A percentile compares a stretch with the other conserved stretches of the same genome.
Evolutionary conservation across 2,888 invertebrate species (phyloP).

Genomic region (Amphipoea lucens): DNA sequence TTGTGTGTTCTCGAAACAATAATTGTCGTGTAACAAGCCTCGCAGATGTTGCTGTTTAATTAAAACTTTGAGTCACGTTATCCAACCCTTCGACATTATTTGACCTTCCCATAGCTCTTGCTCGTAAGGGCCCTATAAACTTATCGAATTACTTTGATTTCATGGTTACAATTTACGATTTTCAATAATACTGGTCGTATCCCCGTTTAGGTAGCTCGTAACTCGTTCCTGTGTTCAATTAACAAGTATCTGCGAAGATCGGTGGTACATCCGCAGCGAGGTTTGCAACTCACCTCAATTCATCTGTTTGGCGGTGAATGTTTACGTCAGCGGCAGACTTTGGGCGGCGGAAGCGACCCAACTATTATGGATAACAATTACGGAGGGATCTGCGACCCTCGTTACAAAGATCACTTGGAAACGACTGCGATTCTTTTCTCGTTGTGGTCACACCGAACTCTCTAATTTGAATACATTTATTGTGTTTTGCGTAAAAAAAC

Average conservation of each 20-base stretch:
- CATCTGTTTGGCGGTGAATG: constrained; percentile 67
- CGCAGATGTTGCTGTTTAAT: constrained; percentile 88
- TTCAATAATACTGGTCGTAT: constrained; percentile 70
- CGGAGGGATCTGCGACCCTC: constrained; percentile 71
- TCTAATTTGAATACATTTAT: constrained; percentile 69
- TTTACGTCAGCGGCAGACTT: constrained; percentile 71
- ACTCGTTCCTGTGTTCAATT: constrained; percentile 69
- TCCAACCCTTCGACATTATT: constrained; percentile 84
- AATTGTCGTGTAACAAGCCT: constrained; percentile 82
- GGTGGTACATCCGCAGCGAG: constrained; percentile 54
- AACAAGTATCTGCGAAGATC: constrained; percentile 72
- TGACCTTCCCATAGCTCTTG: constrained; percentile 76
- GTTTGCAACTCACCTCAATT: constrained; percentile 66
- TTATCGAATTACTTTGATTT: constrained; percentile 74
- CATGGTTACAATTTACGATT: constrained; percentile 72
- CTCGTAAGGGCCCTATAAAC: constrained; percentile 78
- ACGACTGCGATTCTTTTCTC: constrained; percentile 73
- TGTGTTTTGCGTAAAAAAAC: constrained; percentile 66
- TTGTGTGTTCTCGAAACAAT: constrained; percentile 80
- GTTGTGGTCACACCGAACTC: constrained; percentile 68
- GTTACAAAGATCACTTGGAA: constrained; percentile 73
- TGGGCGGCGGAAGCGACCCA: constrained; percentile 60
- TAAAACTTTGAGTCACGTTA: constrained; percentile 87
- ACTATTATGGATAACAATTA: constrained; percentile 76
- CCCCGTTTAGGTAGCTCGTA: constrained; percentile 63